Evolutionary conservation across 1,140 invertebrate genomes (phyloP).

Genomic region (Orius insidiosus): DNA sequence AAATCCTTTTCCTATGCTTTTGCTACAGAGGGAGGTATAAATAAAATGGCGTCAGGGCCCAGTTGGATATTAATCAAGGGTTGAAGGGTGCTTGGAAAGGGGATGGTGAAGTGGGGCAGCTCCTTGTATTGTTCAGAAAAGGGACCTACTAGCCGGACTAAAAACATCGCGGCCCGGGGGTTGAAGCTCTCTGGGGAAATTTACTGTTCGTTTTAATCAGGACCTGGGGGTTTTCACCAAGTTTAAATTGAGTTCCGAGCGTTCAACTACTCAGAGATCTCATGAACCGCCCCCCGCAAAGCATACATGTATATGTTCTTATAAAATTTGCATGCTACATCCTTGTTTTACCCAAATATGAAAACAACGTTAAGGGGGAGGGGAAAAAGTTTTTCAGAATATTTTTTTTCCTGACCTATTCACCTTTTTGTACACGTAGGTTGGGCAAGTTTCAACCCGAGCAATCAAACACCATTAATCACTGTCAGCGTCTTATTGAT

Average conservation of each 20-base stretch:
- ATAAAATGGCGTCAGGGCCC: constrained; percentile 2
- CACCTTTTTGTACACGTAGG: too few species aligned
- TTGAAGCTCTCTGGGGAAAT: constrained; percentile 4
- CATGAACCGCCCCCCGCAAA: too few species aligned
- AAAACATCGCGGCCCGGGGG: constrained; percentile 2
- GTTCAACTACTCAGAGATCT: too few species aligned
- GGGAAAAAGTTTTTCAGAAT: too few species aligned
- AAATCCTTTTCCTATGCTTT: not conserved
- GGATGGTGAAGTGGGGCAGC: not conserved
- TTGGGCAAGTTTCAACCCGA: too few species aligned
- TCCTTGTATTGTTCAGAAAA: not conserved
- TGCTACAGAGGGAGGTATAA: not conserved
- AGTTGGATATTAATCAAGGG: constrained; percentile 7
- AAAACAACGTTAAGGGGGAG: too few species aligned
- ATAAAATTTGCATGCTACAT: too few species aligned
- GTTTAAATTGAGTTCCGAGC: constrained; percentile 8
- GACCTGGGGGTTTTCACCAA: constrained; percentile 4
- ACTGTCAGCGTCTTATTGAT: too few species aligned
- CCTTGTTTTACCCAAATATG: too few species aligned
- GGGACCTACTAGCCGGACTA: not conserved
- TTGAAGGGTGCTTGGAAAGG: not conserved
- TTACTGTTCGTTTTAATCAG: constrained; percentile 8
- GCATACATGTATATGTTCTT: too few species aligned
- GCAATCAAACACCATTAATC: too few species aligned
- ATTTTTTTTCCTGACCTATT: too few species aligned